phyloP scores from a whole-genome alignment of 1,140 invertebrate species.

The Ceratina japonica region DNA sequence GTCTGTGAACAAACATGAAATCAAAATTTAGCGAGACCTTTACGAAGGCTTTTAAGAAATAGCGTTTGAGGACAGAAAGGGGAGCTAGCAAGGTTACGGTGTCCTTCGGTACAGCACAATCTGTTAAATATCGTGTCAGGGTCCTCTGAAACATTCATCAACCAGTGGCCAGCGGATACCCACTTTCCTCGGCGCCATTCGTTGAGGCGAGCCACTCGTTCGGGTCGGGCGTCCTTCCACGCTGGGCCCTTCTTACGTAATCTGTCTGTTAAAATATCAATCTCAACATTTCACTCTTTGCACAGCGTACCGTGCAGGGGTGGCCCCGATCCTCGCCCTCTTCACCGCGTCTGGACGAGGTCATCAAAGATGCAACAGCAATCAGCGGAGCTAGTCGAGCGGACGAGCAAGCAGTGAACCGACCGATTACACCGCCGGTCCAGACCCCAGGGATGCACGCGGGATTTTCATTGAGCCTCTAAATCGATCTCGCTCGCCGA shows the following conservation, averaged over 20 bases:
- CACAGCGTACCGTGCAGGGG: constrained; percentile 67
- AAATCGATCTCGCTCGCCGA: constrained; percentile 69
- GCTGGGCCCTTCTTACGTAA: constrained; percentile 71
- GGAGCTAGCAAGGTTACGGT: constrained; percentile 32
- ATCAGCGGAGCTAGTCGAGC: constrained; percentile 76
- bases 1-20: not conserved
- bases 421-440: constrained; percentile 40
- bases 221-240: not conserved
- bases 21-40: not conserved
- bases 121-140: constrained; percentile 49
- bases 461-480: constrained; percentile 75
- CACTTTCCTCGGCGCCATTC: constrained; percentile 50
- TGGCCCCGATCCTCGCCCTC: constrained; percentile 57
- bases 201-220: constrained; percentile 47
- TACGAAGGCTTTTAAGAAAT: not conserved
- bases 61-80: not conserved
- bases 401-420: constrained; percentile 53
- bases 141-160: constrained; percentile 46
- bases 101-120: constrained; percentile 1
- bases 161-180: constrained; percentile 34
- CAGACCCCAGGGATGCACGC: constrained; percentile 55
- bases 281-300: constrained; percentile 76
- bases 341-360: constrained; percentile 73
- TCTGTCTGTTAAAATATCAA: constrained; percentile 79
- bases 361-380: constrained; percentile 80